These are phyloP conservation scores for Borostomias antarcticus DNA, from an alignment of 2,797 vertebrate species.

Conservation along the genomic window DNA sequence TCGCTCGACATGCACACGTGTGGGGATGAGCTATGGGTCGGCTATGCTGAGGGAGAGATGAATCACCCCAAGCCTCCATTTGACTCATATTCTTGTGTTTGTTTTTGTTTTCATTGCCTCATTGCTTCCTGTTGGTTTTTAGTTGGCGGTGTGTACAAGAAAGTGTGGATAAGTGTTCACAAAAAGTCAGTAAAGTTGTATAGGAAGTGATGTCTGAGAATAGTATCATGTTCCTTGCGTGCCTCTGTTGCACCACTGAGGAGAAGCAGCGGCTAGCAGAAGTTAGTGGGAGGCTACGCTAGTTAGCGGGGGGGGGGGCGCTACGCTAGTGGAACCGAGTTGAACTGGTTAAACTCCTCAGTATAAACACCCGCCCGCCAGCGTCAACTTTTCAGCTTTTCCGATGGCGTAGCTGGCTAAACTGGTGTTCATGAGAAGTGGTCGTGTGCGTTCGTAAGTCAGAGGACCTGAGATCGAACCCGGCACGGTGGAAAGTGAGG, in stretches of 20 bases:
- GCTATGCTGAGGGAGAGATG: neutral
- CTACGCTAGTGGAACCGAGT: no score
- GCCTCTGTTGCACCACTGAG: conserved; percentile 48
- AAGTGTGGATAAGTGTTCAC: neutral
- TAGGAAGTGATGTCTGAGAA: conserved; percentile 34
- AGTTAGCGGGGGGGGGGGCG: no score
- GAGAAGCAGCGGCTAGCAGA: conserved; percentile 52
- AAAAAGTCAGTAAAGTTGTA: neutral
- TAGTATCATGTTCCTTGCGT: conserved; percentile 47
- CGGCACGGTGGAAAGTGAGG: no score
- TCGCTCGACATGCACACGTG: neutral
- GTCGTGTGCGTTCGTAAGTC: no score
- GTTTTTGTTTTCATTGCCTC: neutral
- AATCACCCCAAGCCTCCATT: neutral
- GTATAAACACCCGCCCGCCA: no score
- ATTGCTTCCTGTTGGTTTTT: neutral
- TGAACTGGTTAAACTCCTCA: no score
- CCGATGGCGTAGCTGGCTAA: no score
- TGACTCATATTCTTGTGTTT: no score
- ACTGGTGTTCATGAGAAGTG: no score
- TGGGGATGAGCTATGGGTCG: neutral
- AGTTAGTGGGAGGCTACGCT: conserved; percentile 20
- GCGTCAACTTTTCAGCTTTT: no score
- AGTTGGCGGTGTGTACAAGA: neutral
- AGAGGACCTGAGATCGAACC: no score